Base-by-base conservation (phyloP, 1,140 invertebrate species). In the Diplogasteroides magnus region DNA sequence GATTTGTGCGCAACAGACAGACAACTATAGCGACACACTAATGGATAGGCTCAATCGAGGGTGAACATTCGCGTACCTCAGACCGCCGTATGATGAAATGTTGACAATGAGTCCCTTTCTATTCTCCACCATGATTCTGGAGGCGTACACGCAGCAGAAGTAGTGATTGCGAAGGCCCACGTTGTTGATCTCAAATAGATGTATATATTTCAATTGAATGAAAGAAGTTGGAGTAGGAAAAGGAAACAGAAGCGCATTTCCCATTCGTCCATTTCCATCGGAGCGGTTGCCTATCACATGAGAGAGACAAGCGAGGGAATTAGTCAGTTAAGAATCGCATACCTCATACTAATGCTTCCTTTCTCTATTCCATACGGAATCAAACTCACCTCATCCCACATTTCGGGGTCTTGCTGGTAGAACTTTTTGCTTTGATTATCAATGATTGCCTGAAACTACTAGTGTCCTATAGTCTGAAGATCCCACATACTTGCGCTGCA, bases 71-170 rank as follows among this genome's bases (percentile, higher is more conserved):
- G 58, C 61, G 6, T 29, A 69, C 69, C 61, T 64, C 6, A 64
- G 76, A 26, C 85, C 85, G 37, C 86, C 85, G 31, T 64, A 69
- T 13, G 85, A 86, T 27, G 84, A 85, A 31, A 86, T 80, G 65
- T 85, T 85, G 1, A 86, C 78, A 67, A 86, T 86, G 0, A 86
- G 71, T 2, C 85, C 85, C 29, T 68, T 56, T 68, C 80, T 81
- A 23, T 79, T 58, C n/a, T 78, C 76, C 1, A 83, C 79, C 85
- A 86, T 86, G 59, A 86, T 64, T 27, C 77, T 71, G 11, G 85
- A 77, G 15, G 85, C 85, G 67, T 80, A 78, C 1, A 83, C 83
- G 25, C 63, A 60, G 29, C 71, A 73, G 60, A 62, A 73, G 57
- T 73, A 73, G n/a, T 73, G 71, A 32, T 73, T 73, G 6, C 71